These are phyloP conservation scores for Ictalurus punctatus DNA, from an alignment of 2,113 vertebrate genomes.

Conservation along the genomic window DNA sequence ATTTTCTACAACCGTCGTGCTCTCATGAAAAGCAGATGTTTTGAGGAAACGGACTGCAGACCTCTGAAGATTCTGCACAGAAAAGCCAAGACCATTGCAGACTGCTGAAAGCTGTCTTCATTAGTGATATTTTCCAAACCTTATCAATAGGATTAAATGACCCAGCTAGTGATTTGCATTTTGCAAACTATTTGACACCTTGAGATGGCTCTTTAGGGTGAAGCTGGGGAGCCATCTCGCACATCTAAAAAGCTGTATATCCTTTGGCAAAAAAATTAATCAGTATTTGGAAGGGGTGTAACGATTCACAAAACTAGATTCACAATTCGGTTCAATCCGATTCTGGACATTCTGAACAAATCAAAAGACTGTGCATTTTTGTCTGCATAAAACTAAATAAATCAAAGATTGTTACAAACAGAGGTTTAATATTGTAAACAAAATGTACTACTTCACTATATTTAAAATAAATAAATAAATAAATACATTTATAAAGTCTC, in stretches of 20 bases:
- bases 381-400: not conserved
- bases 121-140: not conserved
- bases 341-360: not conserved
- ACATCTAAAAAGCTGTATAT: not conserved
- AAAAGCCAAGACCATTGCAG: not conserved
- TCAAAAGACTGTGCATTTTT: not conserved
- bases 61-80: not conserved
- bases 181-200: not conserved
- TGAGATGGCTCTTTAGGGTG: not conserved
- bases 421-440: not conserved
- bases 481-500: not conserved
- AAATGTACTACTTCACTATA: not conserved
- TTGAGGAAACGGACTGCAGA: not conserved
- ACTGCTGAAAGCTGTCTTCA: not conserved
- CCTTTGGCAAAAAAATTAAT: not conserved
- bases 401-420: not conserved
- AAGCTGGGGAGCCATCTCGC: not conserved
- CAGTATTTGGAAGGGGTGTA: not conserved
- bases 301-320: not conserved
- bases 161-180: not conserved
- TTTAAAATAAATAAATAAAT: not conserved
- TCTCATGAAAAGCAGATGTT: conserved; percentile 8
- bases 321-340: not conserved
- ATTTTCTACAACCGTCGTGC: not conserved
- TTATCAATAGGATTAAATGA: not conserved